Evolutionary conservation across 2,113 vertebrate genomes (phyloP).

Genomic region (Ammodytes marinus): DNA sequence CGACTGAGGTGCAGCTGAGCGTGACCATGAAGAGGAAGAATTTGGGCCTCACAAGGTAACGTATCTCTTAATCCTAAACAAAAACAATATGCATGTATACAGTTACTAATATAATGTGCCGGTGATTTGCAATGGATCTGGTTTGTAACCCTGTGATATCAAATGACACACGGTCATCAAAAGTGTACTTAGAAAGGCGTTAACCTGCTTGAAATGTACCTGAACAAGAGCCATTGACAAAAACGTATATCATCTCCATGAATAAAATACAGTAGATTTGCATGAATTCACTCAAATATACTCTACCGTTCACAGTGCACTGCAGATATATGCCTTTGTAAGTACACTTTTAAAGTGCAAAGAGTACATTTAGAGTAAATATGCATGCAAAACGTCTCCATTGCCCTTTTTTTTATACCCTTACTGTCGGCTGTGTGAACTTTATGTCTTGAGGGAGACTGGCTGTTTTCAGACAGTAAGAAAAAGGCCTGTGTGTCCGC

Average conservation of each 20-base stretch:
- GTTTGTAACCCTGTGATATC: neutral
- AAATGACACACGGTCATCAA: neutral
- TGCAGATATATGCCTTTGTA: neutral
- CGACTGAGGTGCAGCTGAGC: conserved; percentile 56
- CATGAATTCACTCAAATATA: conserved; percentile 16
- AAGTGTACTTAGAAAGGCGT: neutral
- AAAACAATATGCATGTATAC: conserved; percentile 30
- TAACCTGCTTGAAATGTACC: conserved; percentile 4
- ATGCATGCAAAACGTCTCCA: conserved; percentile 33
- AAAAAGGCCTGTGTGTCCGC: conserved; percentile 66
- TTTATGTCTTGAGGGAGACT: conserved; percentile 46
- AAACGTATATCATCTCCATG: neutral
- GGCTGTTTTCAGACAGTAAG: conserved; percentile 59
- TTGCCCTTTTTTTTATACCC: conserved; percentile 32
- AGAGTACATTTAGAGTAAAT: conserved; percentile 39
- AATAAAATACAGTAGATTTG: neutral
- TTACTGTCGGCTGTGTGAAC: conserved; percentile 48
- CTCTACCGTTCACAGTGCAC: neutral
- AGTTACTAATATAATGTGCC: conserved; percentile 13
- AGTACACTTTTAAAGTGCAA: conserved; percentile 36
- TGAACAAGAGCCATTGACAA: neutral
- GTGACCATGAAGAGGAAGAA: conserved; percentile 31
- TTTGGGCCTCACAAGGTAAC: conserved; percentile 70
- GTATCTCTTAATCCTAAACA: conserved; percentile 36
- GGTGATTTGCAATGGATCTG: neutral